These are phyloP conservation scores for Graptemys geographica DNA, from an alignment of 2,797 vertebrate genomes.

Conservation along the genomic window DNA sequence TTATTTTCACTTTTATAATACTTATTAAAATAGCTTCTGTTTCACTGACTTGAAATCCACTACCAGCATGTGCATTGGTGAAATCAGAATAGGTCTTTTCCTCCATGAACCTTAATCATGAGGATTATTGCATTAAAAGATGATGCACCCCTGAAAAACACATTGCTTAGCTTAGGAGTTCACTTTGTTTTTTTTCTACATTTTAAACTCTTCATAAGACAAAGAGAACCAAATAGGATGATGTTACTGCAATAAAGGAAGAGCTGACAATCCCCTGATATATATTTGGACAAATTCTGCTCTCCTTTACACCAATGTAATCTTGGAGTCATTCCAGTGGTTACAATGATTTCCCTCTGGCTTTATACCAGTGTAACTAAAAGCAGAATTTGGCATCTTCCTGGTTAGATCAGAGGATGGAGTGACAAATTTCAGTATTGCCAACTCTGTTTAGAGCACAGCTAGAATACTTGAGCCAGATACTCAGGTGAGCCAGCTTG, in stretches of 20 bases:
- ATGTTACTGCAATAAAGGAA: not conserved
- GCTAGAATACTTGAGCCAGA: accelerated
- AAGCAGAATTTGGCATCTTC: not conserved
- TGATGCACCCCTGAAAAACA: not conserved
- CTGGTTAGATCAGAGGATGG: not conserved
- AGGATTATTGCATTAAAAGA: not conserved
- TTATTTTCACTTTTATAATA: not conserved
- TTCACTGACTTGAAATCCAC: not conserved
- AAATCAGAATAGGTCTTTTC: not conserved
- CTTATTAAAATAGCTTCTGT: not conserved
- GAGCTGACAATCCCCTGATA: not conserved
- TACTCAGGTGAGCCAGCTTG: not conserved
- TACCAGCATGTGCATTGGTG: not conserved
- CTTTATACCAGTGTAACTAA: not conserved
- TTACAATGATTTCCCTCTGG: not conserved
- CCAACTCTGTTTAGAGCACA: conserved; percentile 7
- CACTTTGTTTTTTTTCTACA: not conserved
- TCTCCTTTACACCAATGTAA: conserved; percentile 18
- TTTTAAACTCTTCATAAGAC: not conserved
- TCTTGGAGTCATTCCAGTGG: not conserved
- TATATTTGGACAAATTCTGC: not conserved
- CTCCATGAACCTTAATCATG: not conserved
- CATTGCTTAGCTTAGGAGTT: not conserved
- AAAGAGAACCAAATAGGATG: not conserved
- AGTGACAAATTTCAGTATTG: not conserved